phyloP scores from a whole-genome alignment of 2,888 invertebrate species.

The Oscheius myriophilus region DNA sequence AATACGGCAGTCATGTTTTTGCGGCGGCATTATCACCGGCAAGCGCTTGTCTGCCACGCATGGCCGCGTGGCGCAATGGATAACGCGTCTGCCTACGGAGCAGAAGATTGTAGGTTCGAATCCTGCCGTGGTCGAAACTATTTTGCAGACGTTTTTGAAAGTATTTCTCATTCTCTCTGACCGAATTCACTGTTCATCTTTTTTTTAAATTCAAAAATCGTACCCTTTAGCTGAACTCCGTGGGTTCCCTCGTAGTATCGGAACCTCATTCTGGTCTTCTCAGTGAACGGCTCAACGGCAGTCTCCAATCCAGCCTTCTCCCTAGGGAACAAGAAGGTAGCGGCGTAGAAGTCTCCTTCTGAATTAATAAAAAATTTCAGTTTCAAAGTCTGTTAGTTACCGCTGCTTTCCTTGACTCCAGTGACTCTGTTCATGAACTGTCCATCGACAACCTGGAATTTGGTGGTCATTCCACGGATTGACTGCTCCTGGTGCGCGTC shows the following conservation, averaged over 20 bases:
- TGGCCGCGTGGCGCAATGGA: conserved; percentile 59
- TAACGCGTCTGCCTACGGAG: conserved; percentile 71
- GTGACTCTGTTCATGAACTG: conserved; percentile 70
- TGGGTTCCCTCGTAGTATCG: conserved; percentile 70
- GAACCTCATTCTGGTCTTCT: conserved; percentile 63
- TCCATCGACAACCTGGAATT: conserved; percentile 67
- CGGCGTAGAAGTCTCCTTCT: conserved; percentile 69
- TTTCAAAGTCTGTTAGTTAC: conserved; percentile 25
- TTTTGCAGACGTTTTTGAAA: too few species aligned
- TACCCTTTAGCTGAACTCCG: conserved; percentile 69
- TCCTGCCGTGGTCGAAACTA: conserved; percentile 63
- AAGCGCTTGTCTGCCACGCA: conserved; percentile 30
- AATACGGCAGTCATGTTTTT: background rate
- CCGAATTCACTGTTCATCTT: too few species aligned
- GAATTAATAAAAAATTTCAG: conserved; percentile 16
- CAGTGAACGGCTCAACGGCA: conserved; percentile 55
- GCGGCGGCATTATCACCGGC: too few species aligned
- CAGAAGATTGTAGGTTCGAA: conserved; percentile 72
- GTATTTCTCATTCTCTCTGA: background rate
- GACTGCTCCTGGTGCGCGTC: conserved; percentile 66
- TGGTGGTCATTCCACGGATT: conserved; percentile 66
- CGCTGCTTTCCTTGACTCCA: conserved; percentile 65
- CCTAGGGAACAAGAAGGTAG: conserved; percentile 68
- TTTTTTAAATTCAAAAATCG: background rate
- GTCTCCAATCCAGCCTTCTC: conserved; percentile 68